These are phyloP conservation scores for Pionites leucogaster DNA, from an alignment of 2,113 vertebrate genomes.

Conservation along the genomic window DNA sequence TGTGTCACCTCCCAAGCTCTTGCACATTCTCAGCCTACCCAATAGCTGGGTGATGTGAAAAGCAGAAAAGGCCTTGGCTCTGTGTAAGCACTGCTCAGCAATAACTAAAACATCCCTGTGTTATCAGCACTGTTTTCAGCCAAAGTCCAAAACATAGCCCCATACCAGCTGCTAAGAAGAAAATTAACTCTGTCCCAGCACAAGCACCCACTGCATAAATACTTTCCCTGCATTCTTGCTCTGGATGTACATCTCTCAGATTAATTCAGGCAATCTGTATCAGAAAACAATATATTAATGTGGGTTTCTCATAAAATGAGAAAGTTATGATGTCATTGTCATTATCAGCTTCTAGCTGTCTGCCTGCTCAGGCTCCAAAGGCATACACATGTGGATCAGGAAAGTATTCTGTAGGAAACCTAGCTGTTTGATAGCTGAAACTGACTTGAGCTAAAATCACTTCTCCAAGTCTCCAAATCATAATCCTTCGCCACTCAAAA, in stretches of 20 bases:
- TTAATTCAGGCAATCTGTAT: neutral
- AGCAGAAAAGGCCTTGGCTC: neutral
- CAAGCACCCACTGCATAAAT: neutral
- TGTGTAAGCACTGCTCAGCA: neutral
- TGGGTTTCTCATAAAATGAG: neutral
- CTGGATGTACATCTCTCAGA: neutral
- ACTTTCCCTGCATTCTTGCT: neutral
- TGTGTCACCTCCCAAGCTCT: neutral
- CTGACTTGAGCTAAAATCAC: neutral
- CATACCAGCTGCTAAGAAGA: neutral
- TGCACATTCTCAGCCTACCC: neutral
- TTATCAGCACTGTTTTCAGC: neutral
- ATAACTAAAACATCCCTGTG: neutral
- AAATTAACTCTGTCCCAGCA: neutral
- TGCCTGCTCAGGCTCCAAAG: neutral
- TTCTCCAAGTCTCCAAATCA: neutral
- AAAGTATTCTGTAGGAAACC: neutral
- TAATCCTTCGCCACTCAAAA: neutral
- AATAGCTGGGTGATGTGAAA: neutral
- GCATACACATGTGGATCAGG: neutral
- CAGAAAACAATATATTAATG: neutral
- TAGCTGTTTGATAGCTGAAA: neutral
- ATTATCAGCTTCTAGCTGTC: neutral
- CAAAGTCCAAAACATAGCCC: neutral
- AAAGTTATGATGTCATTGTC: neutral